Percentiles rank a stretch among this genome's conserved stretches.
Conservation (phyloP, 1,140 invertebrate species). For the Coelopa frigida region DNA sequence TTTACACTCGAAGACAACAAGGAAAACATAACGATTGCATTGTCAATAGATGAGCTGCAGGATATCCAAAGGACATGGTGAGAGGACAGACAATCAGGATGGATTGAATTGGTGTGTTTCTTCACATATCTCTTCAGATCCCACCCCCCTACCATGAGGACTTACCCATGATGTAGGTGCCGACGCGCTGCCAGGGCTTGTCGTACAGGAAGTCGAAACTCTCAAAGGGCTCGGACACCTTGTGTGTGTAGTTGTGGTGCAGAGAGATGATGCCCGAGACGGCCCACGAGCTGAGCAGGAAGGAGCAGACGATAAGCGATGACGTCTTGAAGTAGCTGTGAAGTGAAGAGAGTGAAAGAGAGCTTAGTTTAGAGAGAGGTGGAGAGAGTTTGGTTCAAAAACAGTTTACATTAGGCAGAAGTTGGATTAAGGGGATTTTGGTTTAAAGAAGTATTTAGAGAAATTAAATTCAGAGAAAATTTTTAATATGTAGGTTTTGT, state of each 20-base stretch:
- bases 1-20: too few relatives aligned
- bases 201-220: constrained; percentile 77
- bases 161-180: constrained; percentile 68
- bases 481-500: neutral
- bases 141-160: too few relatives aligned
- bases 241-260: constrained; percentile 65
- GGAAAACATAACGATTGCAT: too few relatives aligned
- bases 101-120: neutral
- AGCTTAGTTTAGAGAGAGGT: neutral
- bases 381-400: neutral
- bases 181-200: constrained; percentile 75
- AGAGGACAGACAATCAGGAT: neutral
- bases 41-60: too few relatives aligned
- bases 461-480: neutral
- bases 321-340: constrained; percentile 53
- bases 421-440: too few relatives aligned
- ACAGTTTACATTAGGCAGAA: too few relatives aligned
- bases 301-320: constrained; percentile 47
- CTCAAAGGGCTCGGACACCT: constrained; percentile 73
- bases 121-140: neutral
- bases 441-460: neutral
- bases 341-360: neutral
- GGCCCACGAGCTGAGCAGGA: constrained; percentile 66
- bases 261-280: constrained; percentile 68
- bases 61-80: neutral